phyloP scores from a whole-genome alignment of 2,888 invertebrate species.

The Dromius quadrimaculatus region DNA sequence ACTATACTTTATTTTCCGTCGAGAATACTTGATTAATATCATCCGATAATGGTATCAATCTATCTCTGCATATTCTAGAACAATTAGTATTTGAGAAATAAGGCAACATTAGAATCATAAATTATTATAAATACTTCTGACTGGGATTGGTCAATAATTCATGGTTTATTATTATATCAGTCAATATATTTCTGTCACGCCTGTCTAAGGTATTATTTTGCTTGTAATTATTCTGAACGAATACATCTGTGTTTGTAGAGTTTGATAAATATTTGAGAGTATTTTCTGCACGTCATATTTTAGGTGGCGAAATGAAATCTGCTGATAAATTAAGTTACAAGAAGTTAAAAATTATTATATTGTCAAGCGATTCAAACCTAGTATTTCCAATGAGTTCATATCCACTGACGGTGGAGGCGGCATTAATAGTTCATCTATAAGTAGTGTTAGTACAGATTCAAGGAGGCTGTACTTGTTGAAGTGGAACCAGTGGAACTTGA shows the following conservation, averaged over 20 bases:
- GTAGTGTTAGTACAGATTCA: background rate
- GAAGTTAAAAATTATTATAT: no score
- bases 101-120: no score
- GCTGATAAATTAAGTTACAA: background rate
- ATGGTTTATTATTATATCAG: background rate
- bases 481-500: background rate
- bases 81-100: no score
- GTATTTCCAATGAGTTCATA: background rate
- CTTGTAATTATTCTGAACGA: background rate
- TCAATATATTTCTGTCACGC: no score
- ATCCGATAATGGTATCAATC: no score
- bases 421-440: background rate
- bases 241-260: background rate
- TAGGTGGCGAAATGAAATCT: background rate
- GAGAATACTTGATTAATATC: background rate
- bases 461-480: background rate
- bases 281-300: background rate
- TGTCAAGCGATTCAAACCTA: background rate
- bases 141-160: background rate
- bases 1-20: background rate
- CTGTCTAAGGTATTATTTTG: background rate
- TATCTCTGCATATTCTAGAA: no score
- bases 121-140: no score
- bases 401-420: no score
- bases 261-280: background rate